These are phyloP conservation scores for Atherinomorus stipes DNA, from an alignment of 2,113 vertebrate species.

Conservation along the genomic window DNA sequence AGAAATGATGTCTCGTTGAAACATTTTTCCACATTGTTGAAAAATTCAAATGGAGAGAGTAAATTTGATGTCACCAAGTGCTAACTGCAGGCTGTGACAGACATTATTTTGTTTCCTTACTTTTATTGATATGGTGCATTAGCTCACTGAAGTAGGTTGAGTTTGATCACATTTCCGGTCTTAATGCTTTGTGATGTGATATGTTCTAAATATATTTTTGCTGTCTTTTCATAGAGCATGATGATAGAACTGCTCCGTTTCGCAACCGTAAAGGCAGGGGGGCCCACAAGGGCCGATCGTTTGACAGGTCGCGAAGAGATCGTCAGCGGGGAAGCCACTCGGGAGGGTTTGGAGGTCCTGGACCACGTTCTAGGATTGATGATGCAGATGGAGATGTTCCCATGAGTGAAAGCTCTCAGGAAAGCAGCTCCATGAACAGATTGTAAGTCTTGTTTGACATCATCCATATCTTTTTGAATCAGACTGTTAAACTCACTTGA, in stretches of 20 bases:
- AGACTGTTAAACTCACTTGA: not conserved
- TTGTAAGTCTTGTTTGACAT: conserved; percentile 80
- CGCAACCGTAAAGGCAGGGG: conserved; percentile 85
- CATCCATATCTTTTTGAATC: not conserved
- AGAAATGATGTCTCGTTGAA: too few relatives aligned
- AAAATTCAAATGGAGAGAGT: too few relatives aligned
- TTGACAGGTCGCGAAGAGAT: conserved; percentile 78
- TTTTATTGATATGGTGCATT: too few relatives aligned
- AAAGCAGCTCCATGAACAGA: conserved; percentile 79
- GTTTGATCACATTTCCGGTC: accelerated
- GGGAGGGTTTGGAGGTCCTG: conserved; percentile 60
- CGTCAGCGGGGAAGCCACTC: conserved; percentile 72
- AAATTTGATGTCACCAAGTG: too few relatives aligned
- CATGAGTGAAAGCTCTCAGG: conserved; percentile 85
- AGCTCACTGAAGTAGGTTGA: not conserved
- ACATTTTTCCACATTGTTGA: too few relatives aligned
- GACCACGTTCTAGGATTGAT: conserved; percentile 75
- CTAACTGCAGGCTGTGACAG: too few relatives aligned
- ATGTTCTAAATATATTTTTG: not conserved
- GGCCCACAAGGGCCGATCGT: conserved; percentile 81
- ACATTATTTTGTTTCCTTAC: too few relatives aligned
- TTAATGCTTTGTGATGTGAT: not conserved
- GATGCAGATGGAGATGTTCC: conserved; percentile 84
- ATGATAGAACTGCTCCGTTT: conserved; percentile 84
- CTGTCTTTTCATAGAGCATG: conserved; percentile 81